These are phyloP conservation scores for Crocuta crocuta DNA, from an alignment of 2,113 vertebrate species.

Conservation along the genomic window DNA sequence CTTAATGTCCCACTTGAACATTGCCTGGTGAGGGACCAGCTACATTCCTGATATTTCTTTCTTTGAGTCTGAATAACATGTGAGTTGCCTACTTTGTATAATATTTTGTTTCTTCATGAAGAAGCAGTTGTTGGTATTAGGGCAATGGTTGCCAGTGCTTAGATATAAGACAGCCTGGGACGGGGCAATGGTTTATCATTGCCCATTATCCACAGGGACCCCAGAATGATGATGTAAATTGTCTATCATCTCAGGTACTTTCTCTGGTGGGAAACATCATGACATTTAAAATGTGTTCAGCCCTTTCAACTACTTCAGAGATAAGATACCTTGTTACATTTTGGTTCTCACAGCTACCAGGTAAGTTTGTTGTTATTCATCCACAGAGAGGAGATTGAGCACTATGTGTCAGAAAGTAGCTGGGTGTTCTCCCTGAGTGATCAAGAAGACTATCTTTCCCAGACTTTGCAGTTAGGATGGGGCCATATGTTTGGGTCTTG, in stretches of 20 bases:
- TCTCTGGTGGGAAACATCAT: not conserved
- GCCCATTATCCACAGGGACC: not conserved
- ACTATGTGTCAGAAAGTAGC: not conserved
- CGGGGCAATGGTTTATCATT: not conserved
- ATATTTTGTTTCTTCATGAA: not conserved
- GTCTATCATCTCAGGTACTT: not conserved
- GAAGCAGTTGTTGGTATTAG: not conserved
- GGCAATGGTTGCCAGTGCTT: not conserved
- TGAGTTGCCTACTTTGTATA: not conserved
- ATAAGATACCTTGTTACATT: not conserved
- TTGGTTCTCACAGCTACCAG: not conserved
- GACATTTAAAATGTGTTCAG: not conserved
- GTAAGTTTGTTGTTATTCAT: not conserved
- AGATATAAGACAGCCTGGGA: not conserved
- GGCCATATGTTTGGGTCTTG: not conserved
- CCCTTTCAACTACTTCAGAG: not conserved
- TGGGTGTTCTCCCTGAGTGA: not conserved
- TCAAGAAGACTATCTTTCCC: not conserved
- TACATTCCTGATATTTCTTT: not conserved
- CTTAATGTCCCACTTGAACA: not conserved
- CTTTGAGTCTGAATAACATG: not conserved
- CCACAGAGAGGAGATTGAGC: not conserved
- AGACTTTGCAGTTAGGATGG: not conserved
- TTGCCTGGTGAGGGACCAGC: not conserved
- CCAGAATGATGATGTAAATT: not conserved